Base-by-base conservation (phyloP, 2,888 invertebrate species). In the Dusona sp. region DNA sequence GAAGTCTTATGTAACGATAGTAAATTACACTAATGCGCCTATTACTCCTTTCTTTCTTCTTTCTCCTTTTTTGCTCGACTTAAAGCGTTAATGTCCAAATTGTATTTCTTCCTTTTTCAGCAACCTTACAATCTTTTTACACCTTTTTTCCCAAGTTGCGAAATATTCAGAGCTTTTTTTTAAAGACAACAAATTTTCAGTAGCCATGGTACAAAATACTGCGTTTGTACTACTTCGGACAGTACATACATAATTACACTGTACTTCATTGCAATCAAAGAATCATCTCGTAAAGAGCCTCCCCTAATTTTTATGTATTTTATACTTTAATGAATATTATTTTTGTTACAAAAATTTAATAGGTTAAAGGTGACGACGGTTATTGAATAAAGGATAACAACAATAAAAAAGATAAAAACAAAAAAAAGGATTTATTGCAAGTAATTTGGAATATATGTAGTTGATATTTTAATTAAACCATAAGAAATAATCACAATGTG, bases 11-110 rank as follows among this genome's bases (percentile, higher is more conserved):
- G 92, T 93, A 94, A 94, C 92, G 92, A 91, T 91, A 89, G 93
- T 93, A 94, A 94, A 93, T 94, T 94, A 94, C 93, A 92, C 92
- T 94, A 94, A 94, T 93, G 94, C 93, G 92, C 91, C 92, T 90
- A 91, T 92, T 91, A 89, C 90, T 90, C 90, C 91, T 92, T 90
- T 90, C 88, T 83, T 79, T 65, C 79, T 74, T 67, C 80, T 22
- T 68, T 68, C 57, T 25, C 61, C 61, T 83, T 72, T 61, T 80
- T 68, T 65, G 54, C 80, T 83, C 79, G 54, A 77, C 57, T 82
- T 72, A 48, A 65, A 67, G 42, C 84, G 74, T 68, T 36, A 70
- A 80, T 70, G 70, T 61, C 45, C 67, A 74, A 74, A 54, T 74
- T 25, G 42, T 57, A 38, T 57, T 36, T 57, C 36, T 72, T 51